Base-by-base conservation (phyloP, 2,888 invertebrate genomes). In the Limnephilus marmoratus region DNA sequence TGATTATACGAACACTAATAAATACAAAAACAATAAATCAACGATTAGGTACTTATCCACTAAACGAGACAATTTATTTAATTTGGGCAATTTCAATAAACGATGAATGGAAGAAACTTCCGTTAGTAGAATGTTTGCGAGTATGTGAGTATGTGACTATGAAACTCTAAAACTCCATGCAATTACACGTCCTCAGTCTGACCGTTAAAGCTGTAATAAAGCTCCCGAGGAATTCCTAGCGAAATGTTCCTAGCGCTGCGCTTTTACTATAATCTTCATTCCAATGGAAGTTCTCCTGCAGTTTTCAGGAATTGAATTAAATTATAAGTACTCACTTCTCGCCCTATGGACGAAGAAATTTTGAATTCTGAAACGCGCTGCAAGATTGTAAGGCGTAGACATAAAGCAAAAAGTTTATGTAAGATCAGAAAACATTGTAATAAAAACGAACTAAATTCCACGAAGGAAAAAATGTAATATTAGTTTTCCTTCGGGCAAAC, bases 221-320 rank as follows among this genome's bases (percentile, higher is more conserved):
- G 49, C 86, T 45, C 37, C 86, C n/a, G 1, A 5, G 24, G 29
- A 86, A 86, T 85, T 34, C 41, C 24, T 24, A 68, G 24, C 24
- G 12, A 86, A 29, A 37, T 45, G n/a, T 45, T 85, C 85, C 24
- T n/a, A 45, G 86, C 37, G 37, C 13, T 45, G 86, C 29, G 41
- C 86, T 86, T 45, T 15, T 45, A 86, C 37, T 45, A 13, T 86
- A 86, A 86, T 86, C 45, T 86, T 85, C 45, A 85, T 85, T 85
- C 45, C 45, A 24, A 37, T 29, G 86, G 68, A 68, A 68, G 68
- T n/a, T 15, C 86, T 45, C 29, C n/a, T 45, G 49, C 86, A 86
- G 41, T 86, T 49, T 45, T 13, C 13, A 29, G 86, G n/a, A 49
- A 86, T 45, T 41, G n/a, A 45, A 86, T 86, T 86, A 29, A 86